Evolutionary conservation across 2,797 vertebrate genomes (phyloP).

Genomic region (Centroberyx gerrardi): DNA sequence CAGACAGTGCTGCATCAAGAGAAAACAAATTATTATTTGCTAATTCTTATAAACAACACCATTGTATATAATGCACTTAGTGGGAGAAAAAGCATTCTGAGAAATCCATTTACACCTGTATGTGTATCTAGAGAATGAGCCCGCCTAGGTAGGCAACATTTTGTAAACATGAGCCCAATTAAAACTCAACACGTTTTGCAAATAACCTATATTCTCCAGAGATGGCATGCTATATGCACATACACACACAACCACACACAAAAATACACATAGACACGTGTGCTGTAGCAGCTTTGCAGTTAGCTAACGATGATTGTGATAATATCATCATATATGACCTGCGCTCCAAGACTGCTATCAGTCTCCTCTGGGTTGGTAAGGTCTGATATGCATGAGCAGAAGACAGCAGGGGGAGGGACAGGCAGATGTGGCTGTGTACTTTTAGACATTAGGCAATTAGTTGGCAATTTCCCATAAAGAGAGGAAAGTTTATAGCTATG

Average conservation of each 20-base stretch:
- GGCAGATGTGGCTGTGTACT: background rate
- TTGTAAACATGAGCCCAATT: conserved; percentile 71
- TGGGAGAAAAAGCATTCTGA: conserved; percentile 16
- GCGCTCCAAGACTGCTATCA: background rate
- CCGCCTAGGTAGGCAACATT: conserved; percentile 44
- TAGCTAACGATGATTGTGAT: too few relatives aligned
- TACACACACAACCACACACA: conserved; percentile 29
- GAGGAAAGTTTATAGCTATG: background rate
- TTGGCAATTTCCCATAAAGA: background rate
- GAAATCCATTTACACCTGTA: conserved; percentile 36
- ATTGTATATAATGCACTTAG: conserved; percentile 7
- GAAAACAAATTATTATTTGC: conserved; percentile 1
- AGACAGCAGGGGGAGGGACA: background rate
- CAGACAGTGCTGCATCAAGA: conserved; percentile 6
- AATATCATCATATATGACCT: too few relatives aligned
- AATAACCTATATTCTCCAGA: conserved; percentile 55
- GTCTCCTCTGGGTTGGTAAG: background rate
- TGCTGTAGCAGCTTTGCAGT: background rate
- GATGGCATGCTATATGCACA: conserved; percentile 28
- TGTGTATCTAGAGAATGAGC: conserved; percentile 53
- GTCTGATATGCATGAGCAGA: background rate
- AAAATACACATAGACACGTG: background rate
- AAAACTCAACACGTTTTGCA: conserved; percentile 64
- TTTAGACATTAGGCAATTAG: background rate
- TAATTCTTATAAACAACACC: conserved; percentile 19